Conservation (phyloP, 1,140 invertebrate genomes). For the Cyrtorhinus lividipennis region DNA sequence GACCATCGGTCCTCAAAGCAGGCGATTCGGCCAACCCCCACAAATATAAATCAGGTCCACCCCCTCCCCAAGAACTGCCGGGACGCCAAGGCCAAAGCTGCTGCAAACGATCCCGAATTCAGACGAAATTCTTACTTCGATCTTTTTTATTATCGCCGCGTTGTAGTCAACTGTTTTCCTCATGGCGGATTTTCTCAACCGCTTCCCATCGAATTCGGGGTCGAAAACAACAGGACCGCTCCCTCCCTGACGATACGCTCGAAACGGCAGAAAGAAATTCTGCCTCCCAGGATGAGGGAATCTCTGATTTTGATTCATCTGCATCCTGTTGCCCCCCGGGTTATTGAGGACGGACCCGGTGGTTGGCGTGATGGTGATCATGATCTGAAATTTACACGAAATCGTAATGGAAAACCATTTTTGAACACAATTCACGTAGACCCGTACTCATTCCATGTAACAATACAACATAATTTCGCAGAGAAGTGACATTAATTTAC, state of each 20-base stretch:
- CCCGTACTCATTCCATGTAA: too few species aligned
- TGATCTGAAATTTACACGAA: constrained; percentile 2
- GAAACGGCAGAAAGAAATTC: constrained; percentile 24
- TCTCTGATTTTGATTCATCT: constrained; percentile 13
- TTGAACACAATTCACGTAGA: too few species aligned
- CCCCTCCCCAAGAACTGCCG: too few species aligned
- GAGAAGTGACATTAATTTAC: background rate
- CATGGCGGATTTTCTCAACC: constrained; percentile 89
- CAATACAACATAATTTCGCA: too few species aligned
- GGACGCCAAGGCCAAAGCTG: too few species aligned
- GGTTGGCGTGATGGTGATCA: constrained; percentile 26
- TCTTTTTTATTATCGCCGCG: constrained; percentile 79
- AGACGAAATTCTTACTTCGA: constrained; percentile 66
- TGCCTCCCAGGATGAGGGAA: constrained; percentile 21
- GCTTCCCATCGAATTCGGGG: constrained; percentile 84
- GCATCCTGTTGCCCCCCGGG: constrained; percentile 13
- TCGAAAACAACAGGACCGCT: constrained; percentile 22
- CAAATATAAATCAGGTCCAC: too few species aligned
- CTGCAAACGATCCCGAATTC: too few species aligned
- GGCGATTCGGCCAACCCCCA: too few species aligned
- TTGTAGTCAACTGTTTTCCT: constrained; percentile 98
- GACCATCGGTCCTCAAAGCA: too few species aligned
- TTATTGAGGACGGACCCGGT: constrained; percentile 10
- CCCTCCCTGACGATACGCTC: constrained; percentile 21
- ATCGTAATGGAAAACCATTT: too few species aligned